phyloP scores from a whole-genome alignment of 2,113 vertebrate species.

The Benitochromis conjunctus region DNA sequence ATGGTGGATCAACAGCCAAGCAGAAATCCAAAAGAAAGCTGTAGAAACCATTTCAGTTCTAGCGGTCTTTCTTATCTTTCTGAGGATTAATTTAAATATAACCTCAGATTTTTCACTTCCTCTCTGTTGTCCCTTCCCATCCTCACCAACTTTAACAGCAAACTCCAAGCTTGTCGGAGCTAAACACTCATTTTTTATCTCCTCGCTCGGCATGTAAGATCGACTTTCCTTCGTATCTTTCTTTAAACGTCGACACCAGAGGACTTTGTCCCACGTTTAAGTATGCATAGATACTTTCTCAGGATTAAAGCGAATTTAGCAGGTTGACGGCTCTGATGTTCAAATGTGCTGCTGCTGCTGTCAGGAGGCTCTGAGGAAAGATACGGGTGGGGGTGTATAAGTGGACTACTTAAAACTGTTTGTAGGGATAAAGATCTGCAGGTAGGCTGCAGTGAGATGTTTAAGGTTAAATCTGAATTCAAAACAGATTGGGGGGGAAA shows the following conservation, averaged over 20 bases:
- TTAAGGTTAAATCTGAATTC: neutral
- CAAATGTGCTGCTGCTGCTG: conserved; percentile 2
- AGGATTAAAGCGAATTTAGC: conserved; percentile 55
- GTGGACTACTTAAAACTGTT: conserved; percentile 38
- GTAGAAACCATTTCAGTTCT: neutral
- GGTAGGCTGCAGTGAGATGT: neutral
- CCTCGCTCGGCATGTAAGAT: conserved; percentile 41
- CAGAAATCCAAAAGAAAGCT: no score
- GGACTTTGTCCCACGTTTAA: conserved; percentile 51
- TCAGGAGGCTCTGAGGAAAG: conserved; percentile 26
- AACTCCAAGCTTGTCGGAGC: conserved; percentile 13
- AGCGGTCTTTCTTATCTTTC: neutral
- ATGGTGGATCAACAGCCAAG: neutral
- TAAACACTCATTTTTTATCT: conserved; percentile 60
- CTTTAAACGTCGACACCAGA: conserved; percentile 32
- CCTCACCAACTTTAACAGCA: conserved; percentile 4
- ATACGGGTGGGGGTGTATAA: neutral
- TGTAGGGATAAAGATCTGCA: conserved; percentile 40
- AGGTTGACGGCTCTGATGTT: conserved; percentile 39
- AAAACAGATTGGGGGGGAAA: neutral
- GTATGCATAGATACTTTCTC: conserved; percentile 41
- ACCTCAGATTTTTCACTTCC: neutral
- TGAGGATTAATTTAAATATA: neutral
- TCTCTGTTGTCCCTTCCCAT: neutral
- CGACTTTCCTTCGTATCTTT: conserved; percentile 28